phyloP scores from a whole-genome alignment of 2,113 vertebrate genomes.

The Microtus richardsoni region DNA sequence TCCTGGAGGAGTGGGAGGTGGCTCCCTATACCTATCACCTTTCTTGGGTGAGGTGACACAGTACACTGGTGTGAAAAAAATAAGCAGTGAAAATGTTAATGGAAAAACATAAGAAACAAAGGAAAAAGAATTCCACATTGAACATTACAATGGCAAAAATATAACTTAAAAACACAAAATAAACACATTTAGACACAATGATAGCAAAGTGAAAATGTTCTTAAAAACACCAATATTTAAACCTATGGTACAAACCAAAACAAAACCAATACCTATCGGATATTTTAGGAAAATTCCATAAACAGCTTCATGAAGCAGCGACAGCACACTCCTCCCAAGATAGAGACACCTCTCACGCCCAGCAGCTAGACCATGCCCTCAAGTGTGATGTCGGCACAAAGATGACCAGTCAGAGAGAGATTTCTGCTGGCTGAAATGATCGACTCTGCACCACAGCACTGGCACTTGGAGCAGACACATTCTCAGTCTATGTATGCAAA shows the following conservation, averaged over 20 bases:
- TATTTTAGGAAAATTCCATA: conserved; percentile 44
- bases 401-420: not conserved
- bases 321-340: not conserved
- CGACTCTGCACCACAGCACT: not conserved
- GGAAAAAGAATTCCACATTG: conserved; percentile 46
- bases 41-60: conserved; percentile 97
- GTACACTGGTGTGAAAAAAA: conserved; percentile 94
- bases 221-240: conserved; percentile 30
- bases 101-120: conserved; percentile 84
- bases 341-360: not conserved
- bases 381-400: not conserved
- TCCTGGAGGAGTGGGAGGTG: conserved; percentile 97
- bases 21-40: conserved; percentile 97
- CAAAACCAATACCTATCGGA: not conserved
- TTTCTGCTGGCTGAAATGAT: not conserved
- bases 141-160: conserved; percentile 87
- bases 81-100: conserved; percentile 89
- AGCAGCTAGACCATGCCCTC: not conserved
- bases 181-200: conserved; percentile 84
- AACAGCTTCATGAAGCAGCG: not conserved
- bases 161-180: conserved; percentile 85
- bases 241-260: not conserved
- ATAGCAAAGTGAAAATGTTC: conserved; percentile 78
- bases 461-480: too few species aligned
- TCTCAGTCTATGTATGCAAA: not conserved